These are phyloP conservation scores for Conistra vaccinii DNA, from an alignment of 2,888 invertebrate species.

Conservation along the genomic window DNA sequence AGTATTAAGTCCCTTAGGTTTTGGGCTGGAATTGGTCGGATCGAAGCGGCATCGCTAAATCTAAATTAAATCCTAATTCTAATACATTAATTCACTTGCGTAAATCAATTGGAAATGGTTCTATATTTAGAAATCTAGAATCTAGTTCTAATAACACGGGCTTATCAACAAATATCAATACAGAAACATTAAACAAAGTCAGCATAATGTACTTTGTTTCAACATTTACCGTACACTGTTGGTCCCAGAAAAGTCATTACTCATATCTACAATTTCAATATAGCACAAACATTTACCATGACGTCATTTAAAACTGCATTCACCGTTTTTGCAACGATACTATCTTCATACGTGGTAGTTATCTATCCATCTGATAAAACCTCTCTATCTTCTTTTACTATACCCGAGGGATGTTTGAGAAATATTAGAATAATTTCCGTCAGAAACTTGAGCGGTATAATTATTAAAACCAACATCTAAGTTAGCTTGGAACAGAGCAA, in stretches of 20 bases:
- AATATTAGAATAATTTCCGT: constrained; percentile 46
- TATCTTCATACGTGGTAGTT: not conserved
- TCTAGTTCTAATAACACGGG: not conserved
- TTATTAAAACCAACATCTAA: constrained; percentile 45
- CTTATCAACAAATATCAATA: constrained; percentile 31
- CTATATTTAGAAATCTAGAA: not conserved
- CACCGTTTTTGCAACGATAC: constrained; percentile 12
- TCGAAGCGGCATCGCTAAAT: constrained; percentile 6
- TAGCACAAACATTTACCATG: constrained; percentile 9
- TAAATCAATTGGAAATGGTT: constrained; percentile 15
- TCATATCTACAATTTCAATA: constrained; percentile 37
- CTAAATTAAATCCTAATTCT: constrained; percentile 16
- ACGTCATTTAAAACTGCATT: constrained; percentile 26
- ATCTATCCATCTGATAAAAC: constrained; percentile 15
- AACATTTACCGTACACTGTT: constrained; percentile 26
- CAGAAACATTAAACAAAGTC: constrained; percentile 24
- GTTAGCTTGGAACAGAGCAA: constrained; percentile 30
- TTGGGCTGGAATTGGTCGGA: constrained; percentile 2
- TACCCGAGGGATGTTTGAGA: constrained; percentile 12
- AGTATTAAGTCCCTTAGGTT: constrained; percentile 33
- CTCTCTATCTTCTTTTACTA: not conserved
- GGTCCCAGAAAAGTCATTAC: constrained; percentile 35
- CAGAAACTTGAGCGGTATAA: constrained; percentile 46
- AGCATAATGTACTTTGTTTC: constrained; percentile 24
- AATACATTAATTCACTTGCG: constrained; percentile 8